Percentiles rank a stretch among this genome's conserved stretches.
These are phyloP conservation scores for Proisotoma minuta DNA, from an alignment of 2,888 invertebrate species.

Conservation along the genomic window DNA sequence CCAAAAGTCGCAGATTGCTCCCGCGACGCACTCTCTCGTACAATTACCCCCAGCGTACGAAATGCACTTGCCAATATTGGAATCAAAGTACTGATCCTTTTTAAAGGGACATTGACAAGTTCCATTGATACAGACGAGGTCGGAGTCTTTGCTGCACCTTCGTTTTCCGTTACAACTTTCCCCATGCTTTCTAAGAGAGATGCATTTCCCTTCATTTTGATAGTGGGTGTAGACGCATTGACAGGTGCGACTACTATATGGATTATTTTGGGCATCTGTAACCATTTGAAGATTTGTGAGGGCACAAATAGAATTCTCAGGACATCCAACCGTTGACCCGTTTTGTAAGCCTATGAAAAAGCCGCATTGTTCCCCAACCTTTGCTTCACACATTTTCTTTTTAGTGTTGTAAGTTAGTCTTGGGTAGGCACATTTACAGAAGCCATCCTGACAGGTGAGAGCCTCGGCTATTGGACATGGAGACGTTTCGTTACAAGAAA, in stretches of 20 bases:
- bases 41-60: conserved; percentile 32
- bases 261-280: conserved; percentile 19
- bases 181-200: conserved; percentile 20
- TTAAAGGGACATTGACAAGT: conserved; percentile 26
- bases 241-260: conserved; percentile 23
- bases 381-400: conserved; percentile 19
- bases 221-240: conserved; percentile 23
- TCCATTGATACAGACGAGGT: conserved; percentile 17
- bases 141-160: conserved; percentile 26
- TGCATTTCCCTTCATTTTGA: conserved; percentile 19
- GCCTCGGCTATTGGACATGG: conserved; percentile 13
- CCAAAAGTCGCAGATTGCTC: conserved; percentile 22
- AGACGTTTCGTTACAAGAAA: neutral
- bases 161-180: conserved; percentile 20
- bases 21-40: conserved; percentile 25
- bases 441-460: conserved; percentile 14
- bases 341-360: conserved; percentile 30
- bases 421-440: conserved; percentile 26
- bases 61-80: conserved; percentile 20
- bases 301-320: conserved; percentile 27
- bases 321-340: conserved; percentile 26
- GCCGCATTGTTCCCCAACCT: conserved; percentile 24
- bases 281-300: conserved; percentile 22
- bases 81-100: conserved; percentile 26
- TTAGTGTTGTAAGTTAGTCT: conserved; percentile 12